Base-by-base conservation (phyloP, 1,140 invertebrate genomes). In the Macrobrachium rosenbergii region DNA sequence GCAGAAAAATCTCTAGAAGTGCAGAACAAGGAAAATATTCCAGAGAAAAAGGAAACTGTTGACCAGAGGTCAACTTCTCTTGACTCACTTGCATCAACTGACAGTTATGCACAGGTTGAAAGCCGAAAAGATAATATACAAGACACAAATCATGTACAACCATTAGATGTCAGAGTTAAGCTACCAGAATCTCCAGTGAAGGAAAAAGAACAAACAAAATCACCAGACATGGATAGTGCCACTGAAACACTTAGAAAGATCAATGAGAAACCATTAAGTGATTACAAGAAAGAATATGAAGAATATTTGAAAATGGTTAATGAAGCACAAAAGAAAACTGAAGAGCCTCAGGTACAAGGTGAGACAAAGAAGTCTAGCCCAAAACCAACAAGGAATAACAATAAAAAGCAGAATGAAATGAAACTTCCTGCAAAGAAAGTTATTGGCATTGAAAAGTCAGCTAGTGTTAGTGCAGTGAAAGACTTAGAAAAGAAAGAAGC, bases 281-380 rank as follows among this genome's bases (percentile, higher is more conserved):
- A 87, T 59, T 79, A 81, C 58, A 80, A 81, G 69, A 76, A 67
- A 17, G 85, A 78, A 0, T 87, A 87, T 75, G 78, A 87, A 60
- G 85, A 87, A 43, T 87, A 87, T 67, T 60, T 81, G 59, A 80
- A 45, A 45, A 87, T 87, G 85, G 64, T 87, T n/a, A 52, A 19
- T 43, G 82, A 80, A 28, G n/a, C 59, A 12, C 14, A 72, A 28
- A 82, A 82, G 37, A n/a, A 12, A 72, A 52, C 5, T 63, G 23
- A 80, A 62, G 19, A 28, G 8, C 23, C 45, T n/a, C 58, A 80
- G 60, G 60, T 62, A 17, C 59, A 80, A 16, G 78, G 21, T 17
- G 60, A 37, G 23, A 19, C 11, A 2, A 16, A 80, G 21, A 17
- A 12, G 14, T 17, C 7, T 28, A 37, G 19, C 5, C 60, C 58